phyloP scores from a whole-genome alignment of 2,113 vertebrate species.

The Mesitornis unicolor region DNA sequence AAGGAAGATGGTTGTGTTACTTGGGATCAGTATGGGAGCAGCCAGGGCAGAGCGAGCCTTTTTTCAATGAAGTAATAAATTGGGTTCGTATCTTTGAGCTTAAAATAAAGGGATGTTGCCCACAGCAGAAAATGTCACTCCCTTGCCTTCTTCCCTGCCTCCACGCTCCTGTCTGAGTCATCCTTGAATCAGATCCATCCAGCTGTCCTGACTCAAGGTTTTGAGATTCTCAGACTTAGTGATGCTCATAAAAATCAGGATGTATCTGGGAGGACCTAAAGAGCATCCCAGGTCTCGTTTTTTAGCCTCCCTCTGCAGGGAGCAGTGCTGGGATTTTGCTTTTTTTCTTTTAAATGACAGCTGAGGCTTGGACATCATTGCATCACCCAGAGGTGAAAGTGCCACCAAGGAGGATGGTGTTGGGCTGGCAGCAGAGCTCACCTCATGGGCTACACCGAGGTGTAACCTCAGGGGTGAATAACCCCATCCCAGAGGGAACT shows the following conservation, averaged over 20 bases:
- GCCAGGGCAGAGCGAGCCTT: not conserved
- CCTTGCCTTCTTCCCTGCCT: not conserved
- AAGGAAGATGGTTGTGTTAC: not conserved
- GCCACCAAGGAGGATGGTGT: not conserved
- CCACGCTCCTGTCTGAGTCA: not conserved
- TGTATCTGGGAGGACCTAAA: not conserved
- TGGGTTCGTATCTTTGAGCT: not conserved
- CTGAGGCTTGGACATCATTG: not conserved
- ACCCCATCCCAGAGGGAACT: not conserved
- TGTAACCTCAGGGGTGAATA: not conserved
- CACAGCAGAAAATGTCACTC: constrained; percentile 28
- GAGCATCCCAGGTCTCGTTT: not conserved
- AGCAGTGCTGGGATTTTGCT: not conserved
- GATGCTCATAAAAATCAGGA: not conserved
- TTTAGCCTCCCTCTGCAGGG: not conserved
- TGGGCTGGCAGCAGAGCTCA: not conserved
- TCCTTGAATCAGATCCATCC: not conserved
- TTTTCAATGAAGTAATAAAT: not conserved
- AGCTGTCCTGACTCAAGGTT: constrained; percentile 12
- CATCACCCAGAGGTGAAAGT: too few relatives aligned
- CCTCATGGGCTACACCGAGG: accelerated
- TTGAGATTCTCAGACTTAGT: not conserved
- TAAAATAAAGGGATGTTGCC: not conserved
- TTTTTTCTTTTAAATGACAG: not conserved
- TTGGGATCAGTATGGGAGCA: not conserved